phyloP scores from a whole-genome alignment of 1,140 invertebrate species.

The Mylabris phalerata region DNA sequence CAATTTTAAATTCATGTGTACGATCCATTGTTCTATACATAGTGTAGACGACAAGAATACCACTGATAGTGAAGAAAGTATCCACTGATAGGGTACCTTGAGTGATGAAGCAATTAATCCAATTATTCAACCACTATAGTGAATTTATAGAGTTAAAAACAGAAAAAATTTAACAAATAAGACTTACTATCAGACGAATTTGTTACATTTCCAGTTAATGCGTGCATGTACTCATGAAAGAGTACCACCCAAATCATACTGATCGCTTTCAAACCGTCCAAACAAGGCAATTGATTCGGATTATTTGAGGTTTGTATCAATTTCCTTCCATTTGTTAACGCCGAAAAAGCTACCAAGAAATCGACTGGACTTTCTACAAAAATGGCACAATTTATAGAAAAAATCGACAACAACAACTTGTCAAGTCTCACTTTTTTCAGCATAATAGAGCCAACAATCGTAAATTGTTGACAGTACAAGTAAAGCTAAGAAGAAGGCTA shows the following conservation, averaged over 20 bases:
- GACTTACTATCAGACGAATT: background rate
- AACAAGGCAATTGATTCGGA: slow-evolving; percentile 39
- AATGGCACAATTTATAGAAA: no score
- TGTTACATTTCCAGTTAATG: background rate
- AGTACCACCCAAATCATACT: slow-evolving; percentile 50
- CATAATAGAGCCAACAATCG: no score
- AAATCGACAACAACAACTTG: no score
- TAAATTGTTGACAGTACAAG: no score
- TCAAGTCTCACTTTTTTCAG: no score
- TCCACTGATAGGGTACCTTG: slow-evolving; percentile 45
- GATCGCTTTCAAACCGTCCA: slow-evolving; percentile 48
- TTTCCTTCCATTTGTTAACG: slow-evolving; percentile 21
- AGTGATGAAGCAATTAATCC: slow-evolving; percentile 33
- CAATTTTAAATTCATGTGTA: slow-evolving; percentile 31
- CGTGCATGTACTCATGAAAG: slow-evolving; percentile 37
- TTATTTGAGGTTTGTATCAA: slow-evolving; percentile 6
- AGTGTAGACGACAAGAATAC: slow-evolving; percentile 50
- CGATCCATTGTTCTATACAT: slow-evolving; percentile 42
- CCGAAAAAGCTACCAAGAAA: slow-evolving; percentile 10
- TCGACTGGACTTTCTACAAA: no score
- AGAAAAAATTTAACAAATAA: background rate
- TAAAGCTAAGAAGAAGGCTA: no score
- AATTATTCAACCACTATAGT: background rate
- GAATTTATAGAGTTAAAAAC: background rate
- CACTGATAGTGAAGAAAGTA: slow-evolving; percentile 54